Percentiles rank a stretch among this genome's conserved stretches.
These are phyloP conservation scores for Leuciscus idus DNA, from an alignment of 2,113 vertebrate species.

Conservation along the genomic window DNA sequence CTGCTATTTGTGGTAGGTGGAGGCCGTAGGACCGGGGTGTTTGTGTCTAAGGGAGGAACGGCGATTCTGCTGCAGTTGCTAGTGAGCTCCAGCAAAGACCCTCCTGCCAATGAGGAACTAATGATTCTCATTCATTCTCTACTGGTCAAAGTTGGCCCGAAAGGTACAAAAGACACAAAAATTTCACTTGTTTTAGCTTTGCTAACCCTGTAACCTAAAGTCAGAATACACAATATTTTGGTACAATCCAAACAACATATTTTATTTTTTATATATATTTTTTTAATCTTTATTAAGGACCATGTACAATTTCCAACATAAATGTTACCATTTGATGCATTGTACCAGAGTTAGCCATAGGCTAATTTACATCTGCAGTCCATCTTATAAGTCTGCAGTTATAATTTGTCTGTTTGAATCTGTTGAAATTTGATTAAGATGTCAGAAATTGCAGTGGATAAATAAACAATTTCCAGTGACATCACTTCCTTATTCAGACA, in stretches of 20 bases:
- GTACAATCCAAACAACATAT: not conserved
- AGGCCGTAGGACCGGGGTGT: constrained; percentile 83
- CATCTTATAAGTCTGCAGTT: no score
- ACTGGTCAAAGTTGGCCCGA: constrained; percentile 92
- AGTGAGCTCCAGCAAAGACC: constrained; percentile 83
- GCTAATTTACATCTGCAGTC: no score
- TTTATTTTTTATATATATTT: no score
- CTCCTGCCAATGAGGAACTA: constrained; percentile 86
- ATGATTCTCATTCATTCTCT: constrained; percentile 92
- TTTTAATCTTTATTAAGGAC: no score
- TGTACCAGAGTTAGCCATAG: no score
- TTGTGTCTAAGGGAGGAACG: constrained; percentile 92
- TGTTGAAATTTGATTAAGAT: not conserved
- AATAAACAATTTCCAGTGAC: not conserved
- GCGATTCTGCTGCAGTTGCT: constrained; percentile 89
- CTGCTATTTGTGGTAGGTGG: constrained; percentile 75
- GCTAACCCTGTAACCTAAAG: not conserved
- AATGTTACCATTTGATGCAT: no score
- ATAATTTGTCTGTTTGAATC: not conserved
- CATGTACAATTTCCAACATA: no score
- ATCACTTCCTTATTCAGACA: constrained; percentile 76
- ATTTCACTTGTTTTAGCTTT: not conserved
- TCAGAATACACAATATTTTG: not conserved
- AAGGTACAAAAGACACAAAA: constrained; percentile 79
- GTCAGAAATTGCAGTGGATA: not conserved